These are phyloP conservation scores for Drosophila arawakana DNA, from an alignment of 1,140 invertebrate species.

Conservation along the genomic window DNA sequence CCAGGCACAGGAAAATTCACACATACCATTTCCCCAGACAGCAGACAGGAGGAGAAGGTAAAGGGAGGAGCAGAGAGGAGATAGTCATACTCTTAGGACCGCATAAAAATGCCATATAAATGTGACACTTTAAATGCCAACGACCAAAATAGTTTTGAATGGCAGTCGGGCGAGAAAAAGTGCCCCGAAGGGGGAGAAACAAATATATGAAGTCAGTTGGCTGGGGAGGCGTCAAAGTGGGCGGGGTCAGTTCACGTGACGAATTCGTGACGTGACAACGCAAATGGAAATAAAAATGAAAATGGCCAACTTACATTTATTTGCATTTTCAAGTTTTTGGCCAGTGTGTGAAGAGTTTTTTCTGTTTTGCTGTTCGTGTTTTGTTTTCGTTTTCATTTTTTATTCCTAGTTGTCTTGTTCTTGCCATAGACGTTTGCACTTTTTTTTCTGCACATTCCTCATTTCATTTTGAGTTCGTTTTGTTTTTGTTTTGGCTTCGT, in stretches of 20 bases:
- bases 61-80: neutral
- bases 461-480: constrained; percentile 56
- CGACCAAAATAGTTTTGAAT: constrained; percentile 77
- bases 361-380: constrained; percentile 13
- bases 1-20: constrained; percentile 51
- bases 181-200: neutral
- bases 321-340: constrained; percentile 78
- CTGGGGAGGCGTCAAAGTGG: neutral
- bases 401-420: neutral
- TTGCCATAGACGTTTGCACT: constrained; percentile 38
- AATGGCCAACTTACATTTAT: constrained; percentile 78
- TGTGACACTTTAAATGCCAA: constrained; percentile 82
- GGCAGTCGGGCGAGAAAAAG: constrained; percentile 24
- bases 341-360: constrained; percentile 28
- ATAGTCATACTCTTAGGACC: constrained; percentile 48
- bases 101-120: constrained; percentile 80
- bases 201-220: neutral
- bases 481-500: constrained; percentile 22
- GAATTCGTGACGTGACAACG: constrained; percentile 73
- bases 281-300: constrained; percentile 54
- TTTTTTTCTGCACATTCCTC: constrained; percentile 68
- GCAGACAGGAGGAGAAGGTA: neutral
- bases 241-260: constrained; percentile 65
- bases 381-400: neutral
- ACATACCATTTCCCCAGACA: constrained; percentile 32